Percentiles rank a stretch among this genome's conserved stretches.
These are phyloP conservation scores for Ophthalmolycus amberensis DNA, from an alignment of 2,113 vertebrate species.

Conservation along the genomic window DNA sequence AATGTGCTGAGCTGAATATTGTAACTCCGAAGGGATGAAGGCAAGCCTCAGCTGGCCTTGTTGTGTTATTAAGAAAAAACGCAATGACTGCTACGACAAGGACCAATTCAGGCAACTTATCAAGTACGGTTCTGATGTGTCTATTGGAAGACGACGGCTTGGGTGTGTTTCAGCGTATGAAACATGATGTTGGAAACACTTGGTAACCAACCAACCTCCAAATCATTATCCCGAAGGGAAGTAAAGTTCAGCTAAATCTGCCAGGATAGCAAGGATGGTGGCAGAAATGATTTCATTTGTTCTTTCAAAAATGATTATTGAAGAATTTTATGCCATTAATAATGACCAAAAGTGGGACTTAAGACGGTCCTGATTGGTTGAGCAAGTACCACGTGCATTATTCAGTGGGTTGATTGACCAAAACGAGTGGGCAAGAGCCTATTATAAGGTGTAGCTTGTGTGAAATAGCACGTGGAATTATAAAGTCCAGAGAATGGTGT, in stretches of 20 bases:
- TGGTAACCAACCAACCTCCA: background rate
- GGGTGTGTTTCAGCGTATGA: background rate
- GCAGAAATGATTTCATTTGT: background rate
- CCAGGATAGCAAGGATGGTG: background rate
- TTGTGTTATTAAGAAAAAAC: background rate
- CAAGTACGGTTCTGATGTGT: background rate
- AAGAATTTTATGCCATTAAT: background rate
- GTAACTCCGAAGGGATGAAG: background rate
- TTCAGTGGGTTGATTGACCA: constrained; percentile 30
- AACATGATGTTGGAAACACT: background rate
- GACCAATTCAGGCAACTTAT: background rate
- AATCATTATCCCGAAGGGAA: background rate
- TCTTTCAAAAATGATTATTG: background rate
- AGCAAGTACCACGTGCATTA: constrained; percentile 20
- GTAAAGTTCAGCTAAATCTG: background rate
- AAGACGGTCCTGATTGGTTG: constrained; percentile 8
- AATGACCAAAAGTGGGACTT: background rate
- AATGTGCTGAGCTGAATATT: background rate
- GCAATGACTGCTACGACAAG: background rate
- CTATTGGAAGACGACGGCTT: background rate
- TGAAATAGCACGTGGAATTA: constrained; percentile 46
- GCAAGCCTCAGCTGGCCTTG: background rate
- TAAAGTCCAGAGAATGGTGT: constrained; percentile 45
- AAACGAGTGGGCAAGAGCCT: background rate
- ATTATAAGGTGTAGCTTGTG: constrained; percentile 29